A percentile compares a stretch with the other conserved stretches of the same genome.
Conservation (phyloP, 2,797 vertebrate species). For the Kryptopterus vitreolus region DNA sequence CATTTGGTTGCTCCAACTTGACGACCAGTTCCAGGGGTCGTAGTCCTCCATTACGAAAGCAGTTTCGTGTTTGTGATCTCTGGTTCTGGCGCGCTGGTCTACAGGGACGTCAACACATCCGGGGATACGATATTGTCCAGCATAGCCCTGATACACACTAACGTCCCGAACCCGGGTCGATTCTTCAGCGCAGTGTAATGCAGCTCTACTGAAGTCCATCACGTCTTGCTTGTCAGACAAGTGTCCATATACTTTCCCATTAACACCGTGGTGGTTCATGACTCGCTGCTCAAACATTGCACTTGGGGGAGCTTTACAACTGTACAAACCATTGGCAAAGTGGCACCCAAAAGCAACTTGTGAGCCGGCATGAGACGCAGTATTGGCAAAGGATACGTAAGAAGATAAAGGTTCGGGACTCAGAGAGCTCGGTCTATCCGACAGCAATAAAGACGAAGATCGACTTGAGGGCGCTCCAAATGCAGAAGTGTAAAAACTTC, state of each 20-base stretch:
- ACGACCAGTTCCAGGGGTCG: conserved; percentile 83
- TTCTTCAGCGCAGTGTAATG: conserved; percentile 75
- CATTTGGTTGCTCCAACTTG: conserved; percentile 82
- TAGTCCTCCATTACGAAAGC: conserved; percentile 82
- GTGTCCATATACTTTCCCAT: conserved; percentile 75
- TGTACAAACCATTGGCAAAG: conserved; percentile 82
- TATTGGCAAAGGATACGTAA: conserved; percentile 54
- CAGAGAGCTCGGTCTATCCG: conserved; percentile 58
- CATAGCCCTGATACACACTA: conserved; percentile 80
- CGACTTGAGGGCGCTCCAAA: conserved; percentile 63
- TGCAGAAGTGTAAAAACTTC: conserved; percentile 61
- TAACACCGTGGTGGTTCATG: conserved; percentile 76
- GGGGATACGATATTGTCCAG: conserved; percentile 77
- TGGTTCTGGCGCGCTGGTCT: conserved; percentile 65
- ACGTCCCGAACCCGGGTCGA: conserved; percentile 76
- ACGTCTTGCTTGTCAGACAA: conserved; percentile 82
- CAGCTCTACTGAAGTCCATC: conserved; percentile 73
- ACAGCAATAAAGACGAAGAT: conserved; percentile 62
- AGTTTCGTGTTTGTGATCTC: conserved; percentile 77
- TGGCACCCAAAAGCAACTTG: conserved; percentile 79
- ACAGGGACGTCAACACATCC: conserved; percentile 77
- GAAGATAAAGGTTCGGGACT: conserved; percentile 47
- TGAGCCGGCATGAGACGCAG: conserved; percentile 55
- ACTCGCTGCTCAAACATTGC: conserved; percentile 77
- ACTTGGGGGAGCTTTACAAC: conserved; percentile 80